These are phyloP conservation scores for Neodiprion lecontei DNA, from an alignment of 1,140 invertebrate genomes.

Conservation along the genomic window DNA sequence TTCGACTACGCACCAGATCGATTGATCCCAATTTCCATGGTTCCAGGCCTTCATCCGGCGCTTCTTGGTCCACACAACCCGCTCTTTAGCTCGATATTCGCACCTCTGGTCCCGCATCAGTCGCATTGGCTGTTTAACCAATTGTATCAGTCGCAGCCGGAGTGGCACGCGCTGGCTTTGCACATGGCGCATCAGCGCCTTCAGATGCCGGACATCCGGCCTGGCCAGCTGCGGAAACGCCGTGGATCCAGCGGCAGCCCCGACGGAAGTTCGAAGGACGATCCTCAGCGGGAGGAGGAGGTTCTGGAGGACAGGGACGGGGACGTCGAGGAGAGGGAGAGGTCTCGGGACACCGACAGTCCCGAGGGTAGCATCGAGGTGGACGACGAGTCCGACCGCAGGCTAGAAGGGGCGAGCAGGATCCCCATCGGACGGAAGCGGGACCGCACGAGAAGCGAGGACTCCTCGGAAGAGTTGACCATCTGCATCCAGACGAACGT, in stretches of 20 bases:
- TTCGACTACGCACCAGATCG: not conserved
- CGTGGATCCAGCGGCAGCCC: slow-evolving; percentile 46
- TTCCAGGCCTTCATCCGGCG: slow-evolving; percentile 49
- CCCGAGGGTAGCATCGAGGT: slow-evolving; percentile 59
- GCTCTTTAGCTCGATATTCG: slow-evolving; percentile 58
- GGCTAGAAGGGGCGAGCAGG: slow-evolving; percentile 27
- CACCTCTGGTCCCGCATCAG: slow-evolving; percentile 55
- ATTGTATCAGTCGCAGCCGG: slow-evolving; percentile 56
- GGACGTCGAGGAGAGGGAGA: slow-evolving; percentile 36
- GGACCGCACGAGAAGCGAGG: slow-evolving; percentile 49
- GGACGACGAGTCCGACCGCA: slow-evolving; percentile 41
- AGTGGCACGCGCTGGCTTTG: slow-evolving; percentile 57
- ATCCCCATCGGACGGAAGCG: slow-evolving; percentile 30
- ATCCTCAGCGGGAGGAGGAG: slow-evolving; percentile 19
- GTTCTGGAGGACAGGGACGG: slow-evolving; percentile 19
- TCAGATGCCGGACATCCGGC: slow-evolving; percentile 50
- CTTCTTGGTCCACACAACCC: slow-evolving; percentile 55
- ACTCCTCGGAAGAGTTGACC: slow-evolving; percentile 38
- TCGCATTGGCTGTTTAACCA: slow-evolving; percentile 58
- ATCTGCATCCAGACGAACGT: slow-evolving; percentile 28
- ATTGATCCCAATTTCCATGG: slow-evolving; percentile 7
- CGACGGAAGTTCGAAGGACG: slow-evolving; percentile 44
- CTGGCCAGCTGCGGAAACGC: slow-evolving; percentile 53
- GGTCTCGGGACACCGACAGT: slow-evolving; percentile 44
- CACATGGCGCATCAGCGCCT: slow-evolving; percentile 58